A percentile compares a stretch with the other conserved stretches of the same genome.
These are phyloP conservation scores for Tauraco erythrolophus DNA, from an alignment of 2,113 vertebrate species.

Conservation along the genomic window DNA sequence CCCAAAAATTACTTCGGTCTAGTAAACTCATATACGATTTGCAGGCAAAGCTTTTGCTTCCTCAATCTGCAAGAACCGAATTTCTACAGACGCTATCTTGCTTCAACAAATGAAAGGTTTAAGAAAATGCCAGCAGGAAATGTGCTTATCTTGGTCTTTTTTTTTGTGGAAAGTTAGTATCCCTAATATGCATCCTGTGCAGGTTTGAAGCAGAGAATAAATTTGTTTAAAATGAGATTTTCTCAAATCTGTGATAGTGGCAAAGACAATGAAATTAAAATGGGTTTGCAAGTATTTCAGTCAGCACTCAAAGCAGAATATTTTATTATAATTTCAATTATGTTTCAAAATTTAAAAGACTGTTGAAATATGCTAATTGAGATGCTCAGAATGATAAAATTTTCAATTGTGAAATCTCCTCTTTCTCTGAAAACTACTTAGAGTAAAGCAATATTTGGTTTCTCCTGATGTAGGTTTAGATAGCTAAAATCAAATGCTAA, in stretches of 20 bases:
- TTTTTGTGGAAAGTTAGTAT: neutral
- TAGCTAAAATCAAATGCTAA: constrained; percentile 34
- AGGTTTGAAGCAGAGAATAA: neutral
- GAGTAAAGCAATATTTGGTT: constrained; percentile 30
- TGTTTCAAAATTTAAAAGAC: neutral
- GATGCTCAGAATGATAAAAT: neutral
- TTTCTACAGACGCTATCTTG: neutral
- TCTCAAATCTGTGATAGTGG: neutral
- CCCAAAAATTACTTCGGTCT: neutral
- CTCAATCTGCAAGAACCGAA: neutral
- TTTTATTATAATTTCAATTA: neutral
- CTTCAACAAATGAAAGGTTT: neutral
- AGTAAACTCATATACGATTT: neutral
- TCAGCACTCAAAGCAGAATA: neutral
- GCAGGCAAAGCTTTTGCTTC: neutral
- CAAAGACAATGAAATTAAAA: neutral
- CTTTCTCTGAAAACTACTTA: neutral
- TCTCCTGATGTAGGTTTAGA: neutral
- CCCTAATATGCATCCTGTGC: neutral
- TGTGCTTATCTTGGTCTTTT: neutral
- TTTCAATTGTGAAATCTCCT: neutral
- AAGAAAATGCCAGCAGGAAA: neutral
- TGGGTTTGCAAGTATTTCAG: neutral
- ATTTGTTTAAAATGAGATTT: neutral
- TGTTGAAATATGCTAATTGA: constrained; percentile 24